These are phyloP conservation scores for Andrena flavipes DNA, from an alignment of 2,888 invertebrate genomes.

Conservation along the genomic window DNA sequence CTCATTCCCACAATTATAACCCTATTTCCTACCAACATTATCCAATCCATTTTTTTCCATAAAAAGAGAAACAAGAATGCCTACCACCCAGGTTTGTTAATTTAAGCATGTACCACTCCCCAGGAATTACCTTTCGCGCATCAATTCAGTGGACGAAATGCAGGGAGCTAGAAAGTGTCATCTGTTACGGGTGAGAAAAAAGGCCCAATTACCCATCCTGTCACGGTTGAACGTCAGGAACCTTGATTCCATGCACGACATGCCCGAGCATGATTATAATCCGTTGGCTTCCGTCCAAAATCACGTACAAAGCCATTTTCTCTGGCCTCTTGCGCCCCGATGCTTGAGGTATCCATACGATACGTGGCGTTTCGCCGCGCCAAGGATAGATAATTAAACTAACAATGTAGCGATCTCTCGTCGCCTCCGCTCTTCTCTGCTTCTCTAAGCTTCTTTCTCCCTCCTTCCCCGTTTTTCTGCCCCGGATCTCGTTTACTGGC, in stretches of 20 bases:
- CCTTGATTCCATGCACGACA: conserved; percentile 60
- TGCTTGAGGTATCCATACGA: conserved; percentile 28
- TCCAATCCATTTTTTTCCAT: not conserved
- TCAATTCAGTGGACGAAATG: not conserved
- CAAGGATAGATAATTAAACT: conserved; percentile 76
- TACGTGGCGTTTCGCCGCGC: conserved; percentile 54
- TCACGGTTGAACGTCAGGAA: conserved; percentile 34
- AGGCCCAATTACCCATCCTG: conserved; percentile 37
- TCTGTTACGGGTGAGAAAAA: not conserved
- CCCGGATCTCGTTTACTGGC: conserved; percentile 51
- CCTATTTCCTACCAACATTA: not conserved
- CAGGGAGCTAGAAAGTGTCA: not conserved
- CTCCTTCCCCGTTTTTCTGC: conserved; percentile 17
- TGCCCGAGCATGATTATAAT: conserved; percentile 67
- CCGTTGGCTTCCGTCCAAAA: conserved; percentile 75
- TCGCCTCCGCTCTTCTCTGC: not conserved
- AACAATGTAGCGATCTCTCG: conserved; percentile 67
- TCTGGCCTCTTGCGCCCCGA: conserved; percentile 11
- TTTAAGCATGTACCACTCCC: not conserved
- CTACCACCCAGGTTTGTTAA: not conserved
- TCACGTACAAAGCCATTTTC: conserved; percentile 58
- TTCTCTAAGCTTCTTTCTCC: not conserved
- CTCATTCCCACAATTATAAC: no score
- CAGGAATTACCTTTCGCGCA: not conserved
- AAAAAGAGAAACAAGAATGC: not conserved